These are phyloP conservation scores for Chrysina gloriosa DNA, from an alignment of 2,888 invertebrate species.

Conservation along the genomic window DNA sequence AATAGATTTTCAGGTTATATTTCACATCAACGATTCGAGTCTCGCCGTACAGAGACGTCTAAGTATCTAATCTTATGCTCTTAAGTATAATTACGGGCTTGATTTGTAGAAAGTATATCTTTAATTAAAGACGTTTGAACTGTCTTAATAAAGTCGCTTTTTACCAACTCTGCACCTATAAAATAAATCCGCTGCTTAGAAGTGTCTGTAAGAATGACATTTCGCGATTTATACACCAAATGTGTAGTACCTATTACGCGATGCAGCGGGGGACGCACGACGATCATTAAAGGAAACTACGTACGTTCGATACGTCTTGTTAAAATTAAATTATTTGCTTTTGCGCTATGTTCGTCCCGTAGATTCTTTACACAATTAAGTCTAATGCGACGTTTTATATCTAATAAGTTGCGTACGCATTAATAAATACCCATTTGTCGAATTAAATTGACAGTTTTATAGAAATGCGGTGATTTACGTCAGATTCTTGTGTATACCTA, in stretches of 20 bases:
- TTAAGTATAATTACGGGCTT: background rate
- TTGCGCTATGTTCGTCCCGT: background rate
- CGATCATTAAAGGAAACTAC: slow-evolving; percentile 18
- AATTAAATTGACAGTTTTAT: slow-evolving; percentile 46
- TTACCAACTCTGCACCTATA: background rate
- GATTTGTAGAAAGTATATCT: background rate
- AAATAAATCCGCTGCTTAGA: slow-evolving; percentile 14
- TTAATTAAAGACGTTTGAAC: background rate
- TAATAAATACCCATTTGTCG: slow-evolving; percentile 45
- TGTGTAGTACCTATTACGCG: background rate
- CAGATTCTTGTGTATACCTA: no score
- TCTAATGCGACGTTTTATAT: slow-evolving; percentile 40
- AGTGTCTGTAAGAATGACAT: slow-evolving; percentile 16
- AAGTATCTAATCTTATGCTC: background rate
- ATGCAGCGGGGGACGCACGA: background rate
- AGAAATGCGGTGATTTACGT: slow-evolving; percentile 45
- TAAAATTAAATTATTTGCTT: slow-evolving; percentile 28
- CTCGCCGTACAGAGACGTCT: no score
- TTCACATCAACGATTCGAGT: no score
- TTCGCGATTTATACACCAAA: slow-evolving; percentile 10
- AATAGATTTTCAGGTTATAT: no score
- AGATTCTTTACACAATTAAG: slow-evolving; percentile 36
- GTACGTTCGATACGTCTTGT: background rate
- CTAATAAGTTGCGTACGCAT: slow-evolving; percentile 40
- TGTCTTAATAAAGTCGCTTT: slow-evolving; percentile 4